Evolutionary conservation across 1,140 invertebrate genomes (phyloP).

Genomic region (Maconellicoccus hirsutus): DNA sequence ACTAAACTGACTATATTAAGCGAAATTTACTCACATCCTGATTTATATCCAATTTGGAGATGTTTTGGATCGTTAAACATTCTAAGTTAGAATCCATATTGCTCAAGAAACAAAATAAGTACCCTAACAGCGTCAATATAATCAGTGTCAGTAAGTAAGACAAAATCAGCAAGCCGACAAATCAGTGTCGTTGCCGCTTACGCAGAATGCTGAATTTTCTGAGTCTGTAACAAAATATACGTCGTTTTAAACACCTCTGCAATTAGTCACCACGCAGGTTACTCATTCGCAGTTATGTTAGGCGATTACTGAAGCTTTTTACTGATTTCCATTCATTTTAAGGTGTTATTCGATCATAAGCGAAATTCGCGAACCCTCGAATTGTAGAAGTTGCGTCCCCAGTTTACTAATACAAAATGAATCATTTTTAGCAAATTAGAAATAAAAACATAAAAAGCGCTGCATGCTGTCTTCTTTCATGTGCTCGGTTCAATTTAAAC

Average conservation of each 20-base stretch:
- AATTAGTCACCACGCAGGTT: not conserved
- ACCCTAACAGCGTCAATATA: not conserved
- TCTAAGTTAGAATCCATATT: slow-evolving; percentile 15
- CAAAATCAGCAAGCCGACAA: not conserved
- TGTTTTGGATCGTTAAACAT: slow-evolving; percentile 15
- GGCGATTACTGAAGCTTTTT: slow-evolving; percentile 1
- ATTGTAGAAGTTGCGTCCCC: too few relatives aligned
- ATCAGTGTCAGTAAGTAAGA: slow-evolving; percentile 3
- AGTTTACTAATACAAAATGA: too few relatives aligned
- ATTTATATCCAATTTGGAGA: slow-evolving; percentile 17
- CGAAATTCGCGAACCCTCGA: too few relatives aligned
- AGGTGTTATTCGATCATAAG: not conserved
- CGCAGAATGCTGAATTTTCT: not conserved
- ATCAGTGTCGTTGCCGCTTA: not conserved
- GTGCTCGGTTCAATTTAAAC: too few relatives aligned
- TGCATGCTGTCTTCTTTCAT: too few relatives aligned
- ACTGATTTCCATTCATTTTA: slow-evolving; percentile 13
- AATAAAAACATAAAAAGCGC: not conserved
- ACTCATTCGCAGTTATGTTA: slow-evolving; percentile 12
- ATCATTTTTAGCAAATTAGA: not conserved
- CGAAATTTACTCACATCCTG: slow-evolving; percentile 14
- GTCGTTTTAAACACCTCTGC: not conserved
- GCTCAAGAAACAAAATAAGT: not conserved
- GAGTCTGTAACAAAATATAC: slow-evolving; percentile 14
- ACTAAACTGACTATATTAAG: slow-evolving; percentile 5